Percentiles rank a stretch among this genome's conserved stretches.
Conservation (phyloP, 2,113 vertebrate species). For the Brachyhypopomus gauderio region DNA sequence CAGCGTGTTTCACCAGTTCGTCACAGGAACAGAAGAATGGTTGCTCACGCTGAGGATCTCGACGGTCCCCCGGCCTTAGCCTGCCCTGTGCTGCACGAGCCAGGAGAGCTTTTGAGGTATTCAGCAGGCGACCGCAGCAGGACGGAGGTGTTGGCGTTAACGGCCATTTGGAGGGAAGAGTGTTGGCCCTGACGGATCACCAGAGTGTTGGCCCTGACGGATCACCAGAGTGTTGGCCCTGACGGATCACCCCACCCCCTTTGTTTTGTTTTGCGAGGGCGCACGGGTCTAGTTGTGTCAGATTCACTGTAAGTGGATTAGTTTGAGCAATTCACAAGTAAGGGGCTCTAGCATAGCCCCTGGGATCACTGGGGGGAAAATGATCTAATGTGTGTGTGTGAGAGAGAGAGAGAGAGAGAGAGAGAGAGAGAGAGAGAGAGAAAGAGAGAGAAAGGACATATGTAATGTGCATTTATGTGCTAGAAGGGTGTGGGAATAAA, state of each 20-base stretch:
- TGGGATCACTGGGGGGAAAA: constrained; percentile 23
- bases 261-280: constrained; percentile 50
- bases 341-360: constrained; percentile 26
- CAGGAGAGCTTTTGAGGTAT: constrained; percentile 10
- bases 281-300: constrained; percentile 38
- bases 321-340: constrained; percentile 36
- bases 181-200: constrained; percentile 42
- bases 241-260: constrained; percentile 32
- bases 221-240: too few species aligned
- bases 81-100: background rate
- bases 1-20: too few species aligned
- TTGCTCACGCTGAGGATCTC: too few species aligned
- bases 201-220: too few species aligned
- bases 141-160: constrained; percentile 52
- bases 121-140: constrained; percentile 25
- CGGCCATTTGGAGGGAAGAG: constrained; percentile 41
- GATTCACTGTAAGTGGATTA: constrained; percentile 42
- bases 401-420: too few species aligned
- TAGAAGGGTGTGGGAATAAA: background rate
- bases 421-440: too few species aligned
- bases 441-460: background rate
- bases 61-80: background rate
- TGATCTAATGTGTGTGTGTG: constrained; percentile 41
- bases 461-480: too few species aligned
- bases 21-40: background rate